These are phyloP conservation scores for Eristalis intricaria DNA, from an alignment of 2,888 invertebrate species.

Conservation along the genomic window DNA sequence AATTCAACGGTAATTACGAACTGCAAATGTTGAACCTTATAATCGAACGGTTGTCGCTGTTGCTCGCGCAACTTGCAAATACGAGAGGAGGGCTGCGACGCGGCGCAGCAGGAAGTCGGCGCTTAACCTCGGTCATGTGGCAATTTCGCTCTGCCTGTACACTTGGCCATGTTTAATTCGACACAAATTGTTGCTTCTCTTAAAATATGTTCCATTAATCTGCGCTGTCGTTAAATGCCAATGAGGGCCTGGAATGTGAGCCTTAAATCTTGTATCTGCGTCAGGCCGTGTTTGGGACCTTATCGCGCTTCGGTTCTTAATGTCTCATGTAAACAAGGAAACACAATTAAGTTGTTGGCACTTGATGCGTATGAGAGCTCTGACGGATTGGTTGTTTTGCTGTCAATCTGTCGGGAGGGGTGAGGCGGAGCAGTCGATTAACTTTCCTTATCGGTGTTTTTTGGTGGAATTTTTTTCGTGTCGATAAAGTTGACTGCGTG, in stretches of 20 bases:
- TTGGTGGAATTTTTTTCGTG: background rate
- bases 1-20: conserved; percentile 21
- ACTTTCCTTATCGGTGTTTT: background rate
- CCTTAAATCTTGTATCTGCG: background rate
- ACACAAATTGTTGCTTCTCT: background rate
- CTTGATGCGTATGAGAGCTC: background rate
- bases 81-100: background rate
- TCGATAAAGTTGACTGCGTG: background rate
- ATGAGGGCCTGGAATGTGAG: background rate
- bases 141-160: background rate
- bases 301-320: background rate
- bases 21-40: conserved; percentile 4
- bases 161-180: background rate
- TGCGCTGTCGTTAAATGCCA: background rate
- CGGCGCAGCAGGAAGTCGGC: background rate
- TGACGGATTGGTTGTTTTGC: background rate
- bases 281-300: background rate
- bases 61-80: background rate
- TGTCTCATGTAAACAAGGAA: background rate
- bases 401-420: background rate
- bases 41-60: conserved; percentile 1
- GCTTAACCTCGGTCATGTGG: background rate
- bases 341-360: background rate
- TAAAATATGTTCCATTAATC: background rate
- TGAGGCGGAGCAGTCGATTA: background rate